These are phyloP conservation scores for Cataglyphis albicans DNA, from an alignment of 2,888 invertebrate genomes.

Conservation along the genomic window DNA sequence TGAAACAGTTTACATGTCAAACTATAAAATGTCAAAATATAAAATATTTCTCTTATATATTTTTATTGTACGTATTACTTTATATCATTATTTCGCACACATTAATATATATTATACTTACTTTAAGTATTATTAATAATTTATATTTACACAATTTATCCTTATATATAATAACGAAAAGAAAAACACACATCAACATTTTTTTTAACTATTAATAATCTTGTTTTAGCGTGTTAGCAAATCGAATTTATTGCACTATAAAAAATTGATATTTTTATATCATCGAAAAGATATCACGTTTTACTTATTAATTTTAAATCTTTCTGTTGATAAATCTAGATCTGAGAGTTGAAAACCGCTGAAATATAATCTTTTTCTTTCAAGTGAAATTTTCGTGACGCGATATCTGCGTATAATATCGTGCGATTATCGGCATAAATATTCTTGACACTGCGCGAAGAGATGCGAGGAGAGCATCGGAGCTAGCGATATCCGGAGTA, in stretches of 20 bases:
- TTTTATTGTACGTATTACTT: not conserved
- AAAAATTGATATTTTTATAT: not conserved
- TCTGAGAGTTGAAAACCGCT: not conserved
- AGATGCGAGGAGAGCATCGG: not conserved
- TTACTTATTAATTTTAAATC: not conserved
- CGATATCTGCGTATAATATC: constrained; percentile 17
- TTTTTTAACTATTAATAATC: not conserved
- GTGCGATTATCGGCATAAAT: constrained; percentile 29
- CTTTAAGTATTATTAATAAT: not conserved
- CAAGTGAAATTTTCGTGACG: not conserved
- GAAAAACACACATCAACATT: too few species aligned
- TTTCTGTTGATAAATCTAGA: not conserved
- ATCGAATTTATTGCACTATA: not conserved
- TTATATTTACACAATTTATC: not conserved
- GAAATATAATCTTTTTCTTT: not conserved
- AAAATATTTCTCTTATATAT: constrained; percentile 2
- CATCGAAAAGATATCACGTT: not conserved
- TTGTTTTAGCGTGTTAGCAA: not conserved
- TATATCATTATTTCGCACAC: not conserved
- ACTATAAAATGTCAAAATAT: not conserved
- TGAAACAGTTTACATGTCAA: not conserved
- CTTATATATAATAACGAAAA: not conserved
- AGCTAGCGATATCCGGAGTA: constrained; percentile 26
- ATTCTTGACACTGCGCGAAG: not conserved
- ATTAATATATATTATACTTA: not conserved